Evolutionary conservation across 1,140 invertebrate species (phyloP).

Genomic region (Drosophila pachea): DNA sequence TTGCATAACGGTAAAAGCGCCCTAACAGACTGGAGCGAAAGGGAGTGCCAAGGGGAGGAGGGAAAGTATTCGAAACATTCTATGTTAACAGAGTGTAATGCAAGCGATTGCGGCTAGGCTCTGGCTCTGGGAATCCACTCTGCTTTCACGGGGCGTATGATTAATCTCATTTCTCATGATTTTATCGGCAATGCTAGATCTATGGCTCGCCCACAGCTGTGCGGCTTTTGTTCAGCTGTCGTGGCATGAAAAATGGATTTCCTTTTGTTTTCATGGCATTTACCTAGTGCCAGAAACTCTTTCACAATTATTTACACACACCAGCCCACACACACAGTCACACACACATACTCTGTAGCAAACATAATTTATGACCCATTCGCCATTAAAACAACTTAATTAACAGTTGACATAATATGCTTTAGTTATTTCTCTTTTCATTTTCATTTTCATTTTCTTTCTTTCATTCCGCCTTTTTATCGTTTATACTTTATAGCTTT

Average conservation of each 20-base stretch:
- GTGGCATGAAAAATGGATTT: conserved; percentile 66
- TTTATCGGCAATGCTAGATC: conserved; percentile 60
- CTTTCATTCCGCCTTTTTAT: conserved; percentile 30
- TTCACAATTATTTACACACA: conserved; percentile 19
- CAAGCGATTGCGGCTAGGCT: conserved; percentile 23
- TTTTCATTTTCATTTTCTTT: conserved; percentile 50
- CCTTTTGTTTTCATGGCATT: conserved; percentile 53
- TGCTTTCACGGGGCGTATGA: conserved; percentile 61
- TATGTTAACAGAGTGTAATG: conserved; percentile 42
- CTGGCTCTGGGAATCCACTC: conserved; percentile 40
- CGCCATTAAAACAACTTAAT: conserved; percentile 73
- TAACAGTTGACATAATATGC: conserved; percentile 76
- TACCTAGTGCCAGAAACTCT: conserved; percentile 34
- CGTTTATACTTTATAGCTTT: conserved; percentile 16
- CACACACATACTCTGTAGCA: not conserved
- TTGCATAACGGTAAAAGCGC: conserved; percentile 30
- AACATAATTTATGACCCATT: conserved; percentile 46
- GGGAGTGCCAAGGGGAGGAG: no score
- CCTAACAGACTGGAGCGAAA: not conserved
- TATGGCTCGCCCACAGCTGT: conserved; percentile 26
- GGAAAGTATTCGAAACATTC: no score
- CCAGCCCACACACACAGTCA: conserved; percentile 31
- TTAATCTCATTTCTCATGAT: conserved; percentile 72
- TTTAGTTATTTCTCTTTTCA: conserved; percentile 55
- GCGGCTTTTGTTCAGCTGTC: conserved; percentile 38